These are phyloP conservation scores for Popillia japonica DNA, from an alignment of 1,140 invertebrate species.

Conservation along the genomic window DNA sequence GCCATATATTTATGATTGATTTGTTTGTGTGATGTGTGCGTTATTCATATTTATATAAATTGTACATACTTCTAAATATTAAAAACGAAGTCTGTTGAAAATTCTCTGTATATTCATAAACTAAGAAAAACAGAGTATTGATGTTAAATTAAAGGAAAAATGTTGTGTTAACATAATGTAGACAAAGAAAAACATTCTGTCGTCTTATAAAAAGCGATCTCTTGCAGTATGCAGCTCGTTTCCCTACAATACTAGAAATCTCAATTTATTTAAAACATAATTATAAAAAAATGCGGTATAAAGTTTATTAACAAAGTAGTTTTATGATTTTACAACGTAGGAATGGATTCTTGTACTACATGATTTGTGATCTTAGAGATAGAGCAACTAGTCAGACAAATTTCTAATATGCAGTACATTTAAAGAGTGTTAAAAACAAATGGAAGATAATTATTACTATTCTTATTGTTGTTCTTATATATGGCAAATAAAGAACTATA, in stretches of 20 bases:
- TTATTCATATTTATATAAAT: constrained; percentile 7
- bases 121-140: not conserved
- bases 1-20: not conserved
- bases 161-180: not conserved
- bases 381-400: not conserved
- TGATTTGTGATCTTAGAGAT: not conserved
- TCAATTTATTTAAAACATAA: too few species aligned
- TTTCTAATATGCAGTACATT: not conserved
- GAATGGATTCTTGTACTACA: too few species aligned
- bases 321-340: too few species aligned
- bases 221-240: too few species aligned
- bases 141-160: not conserved
- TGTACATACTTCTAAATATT: not conserved
- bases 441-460: too few species aligned
- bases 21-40: not conserved
- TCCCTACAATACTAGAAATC: too few species aligned
- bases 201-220: not conserved
- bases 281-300: too few species aligned
- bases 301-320: too few species aligned
- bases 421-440: not conserved
- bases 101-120: not conserved
- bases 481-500: too few species aligned
- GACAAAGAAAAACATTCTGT: not conserved
- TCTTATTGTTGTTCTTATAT: too few species aligned
- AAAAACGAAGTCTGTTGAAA: constrained; percentile 3